These are phyloP conservation scores for Lysandra bellargus DNA, from an alignment of 2,888 invertebrate genomes.

Conservation along the genomic window DNA sequence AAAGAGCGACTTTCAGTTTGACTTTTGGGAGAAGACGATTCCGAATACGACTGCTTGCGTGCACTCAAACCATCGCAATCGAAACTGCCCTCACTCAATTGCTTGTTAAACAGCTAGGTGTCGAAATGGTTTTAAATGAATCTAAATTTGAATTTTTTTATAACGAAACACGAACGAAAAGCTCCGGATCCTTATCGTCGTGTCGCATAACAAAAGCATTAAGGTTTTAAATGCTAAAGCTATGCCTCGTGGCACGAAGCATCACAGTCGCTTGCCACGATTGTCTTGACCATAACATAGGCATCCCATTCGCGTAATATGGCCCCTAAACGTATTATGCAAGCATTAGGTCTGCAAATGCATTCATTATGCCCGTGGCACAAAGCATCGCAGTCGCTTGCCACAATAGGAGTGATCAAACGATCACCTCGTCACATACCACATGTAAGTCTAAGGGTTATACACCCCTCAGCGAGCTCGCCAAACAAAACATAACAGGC, in stretches of 20 bases:
- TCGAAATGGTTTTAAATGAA: too few species aligned
- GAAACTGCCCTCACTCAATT: too few species aligned
- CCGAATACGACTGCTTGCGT: neutral
- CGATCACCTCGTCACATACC: too few species aligned
- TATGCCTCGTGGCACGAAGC: neutral
- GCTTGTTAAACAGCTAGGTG: too few species aligned
- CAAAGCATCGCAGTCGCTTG: neutral
- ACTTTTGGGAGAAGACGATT: neutral
- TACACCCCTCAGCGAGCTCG: too few species aligned
- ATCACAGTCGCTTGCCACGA: conserved; percentile 1
- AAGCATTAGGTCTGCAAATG: neutral
- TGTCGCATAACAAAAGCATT: too few species aligned
- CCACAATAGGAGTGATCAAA: neutral
- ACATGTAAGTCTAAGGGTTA: too few species aligned
- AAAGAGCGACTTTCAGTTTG: neutral
- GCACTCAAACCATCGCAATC: neutral
- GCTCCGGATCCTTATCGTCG: too few species aligned
- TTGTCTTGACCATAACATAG: neutral
- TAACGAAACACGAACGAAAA: too few species aligned
- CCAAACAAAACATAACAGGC: too few species aligned
- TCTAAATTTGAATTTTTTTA: too few species aligned
- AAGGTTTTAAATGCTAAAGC: too few species aligned
- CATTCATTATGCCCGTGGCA: neutral
- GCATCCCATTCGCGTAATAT: conserved; percentile 5
- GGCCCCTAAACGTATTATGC: neutral